phyloP scores from a whole-genome alignment of 2,888 invertebrate species.

The Netelia inedita region DNA sequence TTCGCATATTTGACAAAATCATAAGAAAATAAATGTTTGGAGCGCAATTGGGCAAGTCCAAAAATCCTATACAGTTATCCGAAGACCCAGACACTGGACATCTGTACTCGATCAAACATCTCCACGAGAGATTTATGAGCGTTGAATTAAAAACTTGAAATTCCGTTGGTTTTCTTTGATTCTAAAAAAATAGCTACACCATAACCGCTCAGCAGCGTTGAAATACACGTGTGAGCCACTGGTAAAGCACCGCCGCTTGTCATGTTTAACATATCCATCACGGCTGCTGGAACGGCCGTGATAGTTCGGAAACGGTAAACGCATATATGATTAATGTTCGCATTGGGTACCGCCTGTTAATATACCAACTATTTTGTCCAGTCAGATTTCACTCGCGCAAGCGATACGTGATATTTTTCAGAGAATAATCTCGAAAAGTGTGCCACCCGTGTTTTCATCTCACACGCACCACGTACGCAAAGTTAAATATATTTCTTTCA shows the following conservation, averaged over 20 bases:
- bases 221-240: not conserved
- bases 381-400: conserved; percentile 29
- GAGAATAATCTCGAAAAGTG: conserved; percentile 9
- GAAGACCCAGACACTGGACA: too few species aligned
- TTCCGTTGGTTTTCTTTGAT: not conserved
- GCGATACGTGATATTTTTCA: conserved; percentile 27
- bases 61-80: too few species aligned
- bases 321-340: conserved; percentile 46
- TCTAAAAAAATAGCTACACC: not conserved
- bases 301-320: conserved; percentile 20
- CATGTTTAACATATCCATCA: conserved; percentile 24
- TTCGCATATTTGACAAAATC: too few species aligned
- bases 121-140: too few species aligned
- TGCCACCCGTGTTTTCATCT: conserved; percentile 7
- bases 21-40: too few species aligned
- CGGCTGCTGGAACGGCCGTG: conserved; percentile 16
- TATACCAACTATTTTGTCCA: conserved; percentile 32
- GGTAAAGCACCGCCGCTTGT: not conserved
- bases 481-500: not conserved
- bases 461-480: not conserved
- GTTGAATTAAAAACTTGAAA: not conserved
- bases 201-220: not conserved
- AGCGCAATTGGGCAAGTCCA: too few species aligned
- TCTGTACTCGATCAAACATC: too few species aligned
- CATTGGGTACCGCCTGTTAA: conserved; percentile 11